Evolutionary conservation across 2,888 invertebrate genomes (phyloP), one percentile per base, ranked within the genome.

Genomic region (Athalia cordata): DNA sequence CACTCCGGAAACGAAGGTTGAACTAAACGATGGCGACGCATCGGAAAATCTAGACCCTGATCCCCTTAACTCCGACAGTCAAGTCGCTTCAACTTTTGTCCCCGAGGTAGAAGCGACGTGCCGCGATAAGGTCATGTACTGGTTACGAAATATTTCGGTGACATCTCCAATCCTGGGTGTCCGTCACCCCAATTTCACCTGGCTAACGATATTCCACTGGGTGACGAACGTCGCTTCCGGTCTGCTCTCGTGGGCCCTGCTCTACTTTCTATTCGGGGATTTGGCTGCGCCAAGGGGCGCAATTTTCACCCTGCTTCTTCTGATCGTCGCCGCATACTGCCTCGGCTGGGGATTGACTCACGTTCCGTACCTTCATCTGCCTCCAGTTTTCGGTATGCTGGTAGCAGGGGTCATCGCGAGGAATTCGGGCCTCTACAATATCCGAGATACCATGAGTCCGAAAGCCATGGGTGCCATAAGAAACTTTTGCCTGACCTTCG

Each of bases 351-450:
- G 78, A 6, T 77, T 89, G 8, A 82, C 87, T 3, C 84, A 83
- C 55, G 68, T 89, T 6, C 89, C 89, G 0, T 84, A 84, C 43
- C 47, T 89, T 6, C 78, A 89, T 4, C 77, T 92, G 4, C 92
- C 94, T 0, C 93, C 94, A 5, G 91, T 94, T 86, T 90, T 94
- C 78, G 94, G 94, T 11, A 94, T 94, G 94, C 87, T 94, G 0
- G 88, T 93, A 66, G 92, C 93, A 75, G 93, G 94, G 9, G 92
- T 93, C 4, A 85, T 92, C 7, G n/a, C 83, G 1, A 81, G 83
- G 11, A 81, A 81, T 11, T 64, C 78, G 52, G 81, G 81, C 5
- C 29, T 81, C 5, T 89, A 87, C 81, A 79, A 87, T 64, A 86
- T 88, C 52, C 81, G 83, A n/a, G 84, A 85, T 5, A 81, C 85